A percentile compares a stretch with the other conserved stretches of the same genome.
These are phyloP conservation scores for Pseudotriccus pelzelni DNA, from an alignment of 2,797 vertebrate genomes.

Conservation along the genomic window DNA sequence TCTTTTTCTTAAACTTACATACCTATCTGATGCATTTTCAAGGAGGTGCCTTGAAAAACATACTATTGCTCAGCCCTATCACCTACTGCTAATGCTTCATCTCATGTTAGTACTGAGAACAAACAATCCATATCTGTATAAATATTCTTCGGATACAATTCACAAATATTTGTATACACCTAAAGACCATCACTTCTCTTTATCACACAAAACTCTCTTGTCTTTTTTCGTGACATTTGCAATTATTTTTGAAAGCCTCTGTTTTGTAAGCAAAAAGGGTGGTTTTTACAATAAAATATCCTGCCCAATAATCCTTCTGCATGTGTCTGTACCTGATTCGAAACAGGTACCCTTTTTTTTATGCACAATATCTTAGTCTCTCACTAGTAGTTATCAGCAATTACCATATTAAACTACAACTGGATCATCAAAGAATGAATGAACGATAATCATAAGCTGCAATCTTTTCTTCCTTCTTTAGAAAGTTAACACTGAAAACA, in stretches of 20 bases:
- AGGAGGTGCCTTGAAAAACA: background rate
- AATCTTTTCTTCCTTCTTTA: background rate
- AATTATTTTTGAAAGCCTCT: background rate
- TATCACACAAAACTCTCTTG: background rate
- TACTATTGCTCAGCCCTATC: background rate
- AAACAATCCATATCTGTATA: background rate
- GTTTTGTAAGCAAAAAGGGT: background rate
- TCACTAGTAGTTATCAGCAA: background rate
- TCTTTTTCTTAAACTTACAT: background rate
- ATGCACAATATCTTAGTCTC: background rate
- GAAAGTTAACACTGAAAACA: background rate
- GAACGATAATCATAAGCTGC: fast-evolving
- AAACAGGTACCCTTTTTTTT: background rate
- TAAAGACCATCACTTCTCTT: background rate
- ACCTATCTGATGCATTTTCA: background rate
- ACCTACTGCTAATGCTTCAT: background rate
- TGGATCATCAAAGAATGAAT: background rate
- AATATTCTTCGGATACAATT: background rate
- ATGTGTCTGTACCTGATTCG: background rate
- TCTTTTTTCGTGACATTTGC: background rate
- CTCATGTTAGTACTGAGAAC: background rate
- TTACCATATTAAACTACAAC: background rate
- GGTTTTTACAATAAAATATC: background rate
- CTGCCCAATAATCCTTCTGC: background rate
- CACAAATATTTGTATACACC: background rate